Evolutionary conservation across 2,797 vertebrate species (phyloP), one percentile per base, ranked within the genome.

Genomic region (Phrynocephalus vlangalii): DNA sequence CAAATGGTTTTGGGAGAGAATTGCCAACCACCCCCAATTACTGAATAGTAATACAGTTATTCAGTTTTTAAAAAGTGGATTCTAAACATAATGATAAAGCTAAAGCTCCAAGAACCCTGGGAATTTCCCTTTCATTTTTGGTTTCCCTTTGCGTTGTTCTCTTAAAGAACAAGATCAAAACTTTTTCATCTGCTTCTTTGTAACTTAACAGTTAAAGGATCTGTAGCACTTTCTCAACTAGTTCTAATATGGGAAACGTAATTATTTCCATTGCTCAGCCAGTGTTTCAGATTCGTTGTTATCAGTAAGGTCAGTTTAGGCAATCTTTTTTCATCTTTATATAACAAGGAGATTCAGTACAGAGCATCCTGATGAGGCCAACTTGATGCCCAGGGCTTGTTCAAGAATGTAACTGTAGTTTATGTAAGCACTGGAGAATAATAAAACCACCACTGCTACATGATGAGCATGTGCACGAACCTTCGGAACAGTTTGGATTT

Each of bases 401-500:
- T 33, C 28, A 6, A 38, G 82, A 6, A 26, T 3, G 3, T 0
- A 0, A 30, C 76, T n/a, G 1, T 2, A 44, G 38, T n/a, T 13
- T 52, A 79, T 48, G 56, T 7, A 79, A 44, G 76, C 66, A 79
- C 48, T 86, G 82, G 33, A 77, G 9, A 79, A 48, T 26, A 84
- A 15, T 48, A 72, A 50, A 71, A 63, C 44, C 24, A 28, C 26
- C 48, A 70, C 28, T 84, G 28, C 38, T 26, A 75, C 52, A 75
- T 71, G 71, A 73, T 82, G 30, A 82, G 7, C 18, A 76, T 44
- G 26, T 44, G 28, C 60, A 15, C 6, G 0, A 73, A 66, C 18
- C 56, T 82, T 82, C 71, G 44, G 77, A 56, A 44, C 50, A 33
- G 18, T 76, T 38, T 13, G 80, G 28, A 72, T 48, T 75, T n/a